Conservation (phyloP, 2,113 vertebrate genomes). For the Dromiciops gliroides region DNA sequence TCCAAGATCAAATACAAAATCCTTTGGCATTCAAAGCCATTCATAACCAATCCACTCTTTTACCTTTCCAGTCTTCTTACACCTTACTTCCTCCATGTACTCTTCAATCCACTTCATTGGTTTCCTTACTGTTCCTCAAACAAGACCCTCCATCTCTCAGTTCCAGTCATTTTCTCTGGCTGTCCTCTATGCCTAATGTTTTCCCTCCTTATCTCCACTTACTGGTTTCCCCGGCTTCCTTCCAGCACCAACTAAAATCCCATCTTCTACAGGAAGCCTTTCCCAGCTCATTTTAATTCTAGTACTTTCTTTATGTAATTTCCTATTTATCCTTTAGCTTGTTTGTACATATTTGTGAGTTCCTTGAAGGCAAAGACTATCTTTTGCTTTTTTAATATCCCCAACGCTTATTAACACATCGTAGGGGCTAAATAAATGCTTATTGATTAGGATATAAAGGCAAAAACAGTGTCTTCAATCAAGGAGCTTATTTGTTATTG, state of each 20-base stretch:
- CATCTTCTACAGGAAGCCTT: background rate
- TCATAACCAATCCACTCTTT: too few species aligned
- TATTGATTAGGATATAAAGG: background rate
- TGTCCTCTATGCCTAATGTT: background rate
- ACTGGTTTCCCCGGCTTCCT: background rate
- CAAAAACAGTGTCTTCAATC: background rate
- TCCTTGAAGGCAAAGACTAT: background rate
- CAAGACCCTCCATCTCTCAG: background rate
- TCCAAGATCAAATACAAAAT: too few species aligned
- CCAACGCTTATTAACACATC: background rate
- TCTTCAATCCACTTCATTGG: too few species aligned
- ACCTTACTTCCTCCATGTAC: conserved; percentile 4
- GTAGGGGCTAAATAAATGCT: background rate
- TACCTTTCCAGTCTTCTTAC: too few species aligned
- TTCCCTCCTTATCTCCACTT: background rate
- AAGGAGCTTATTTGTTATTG: too few species aligned
- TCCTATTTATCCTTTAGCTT: background rate
- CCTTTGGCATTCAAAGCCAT: too few species aligned
- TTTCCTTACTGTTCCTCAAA: too few species aligned
- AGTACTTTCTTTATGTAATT: background rate
- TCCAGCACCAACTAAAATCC: background rate
- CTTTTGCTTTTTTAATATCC: background rate
- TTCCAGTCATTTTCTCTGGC: background rate
- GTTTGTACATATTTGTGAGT: background rate
- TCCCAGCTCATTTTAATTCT: background rate